These are phyloP conservation scores for Notarius lentiginosus DNA, from an alignment of 2,113 vertebrate genomes.

Conservation along the genomic window DNA sequence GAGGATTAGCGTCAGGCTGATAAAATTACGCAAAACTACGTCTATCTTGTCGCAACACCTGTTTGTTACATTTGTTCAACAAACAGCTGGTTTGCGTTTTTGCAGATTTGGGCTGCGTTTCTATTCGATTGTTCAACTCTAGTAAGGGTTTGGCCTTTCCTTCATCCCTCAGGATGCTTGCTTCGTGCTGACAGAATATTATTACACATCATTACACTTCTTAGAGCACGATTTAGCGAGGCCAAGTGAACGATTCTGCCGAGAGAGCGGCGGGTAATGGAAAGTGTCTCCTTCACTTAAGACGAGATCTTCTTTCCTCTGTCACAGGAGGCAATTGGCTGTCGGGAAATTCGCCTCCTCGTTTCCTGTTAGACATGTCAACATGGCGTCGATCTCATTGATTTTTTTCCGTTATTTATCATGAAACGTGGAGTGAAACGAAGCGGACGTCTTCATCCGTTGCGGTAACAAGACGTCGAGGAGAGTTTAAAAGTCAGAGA, in stretches of 20 bases:
- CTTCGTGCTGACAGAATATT: conserved; percentile 80
- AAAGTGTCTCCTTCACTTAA: conserved; percentile 81
- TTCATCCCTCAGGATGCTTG: conserved; percentile 56
- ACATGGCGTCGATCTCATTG: conserved; percentile 36
- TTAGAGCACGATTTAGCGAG: conserved; percentile 85
- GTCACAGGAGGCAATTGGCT: conserved; percentile 63
- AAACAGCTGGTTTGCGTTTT: conserved; percentile 54
- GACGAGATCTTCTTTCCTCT: conserved; percentile 64
- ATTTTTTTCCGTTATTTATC: conserved; percentile 50
- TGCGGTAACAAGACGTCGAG: conserved; percentile 22
- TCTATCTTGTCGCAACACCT: conserved; percentile 67
- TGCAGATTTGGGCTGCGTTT: conserved; percentile 50
- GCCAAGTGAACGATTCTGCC: conserved; percentile 79
- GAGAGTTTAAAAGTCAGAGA: background rate
- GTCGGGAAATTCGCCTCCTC: conserved; percentile 45
- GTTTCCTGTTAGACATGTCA: conserved; percentile 46
- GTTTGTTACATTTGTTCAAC: conserved; percentile 45
- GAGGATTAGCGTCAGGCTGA: conserved; percentile 66
- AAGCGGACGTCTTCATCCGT: conserved; percentile 32
- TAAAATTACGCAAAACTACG: conserved; percentile 63
- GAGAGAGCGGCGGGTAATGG: conserved; percentile 77
- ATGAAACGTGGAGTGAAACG: conserved; percentile 37
- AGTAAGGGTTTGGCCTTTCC: conserved; percentile 17
- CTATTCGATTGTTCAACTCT: conserved; percentile 54
- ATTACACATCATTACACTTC: conserved; percentile 83